Conservation (phyloP, 1,140 invertebrate species). For the Mercenaria mercenaria region DNA sequence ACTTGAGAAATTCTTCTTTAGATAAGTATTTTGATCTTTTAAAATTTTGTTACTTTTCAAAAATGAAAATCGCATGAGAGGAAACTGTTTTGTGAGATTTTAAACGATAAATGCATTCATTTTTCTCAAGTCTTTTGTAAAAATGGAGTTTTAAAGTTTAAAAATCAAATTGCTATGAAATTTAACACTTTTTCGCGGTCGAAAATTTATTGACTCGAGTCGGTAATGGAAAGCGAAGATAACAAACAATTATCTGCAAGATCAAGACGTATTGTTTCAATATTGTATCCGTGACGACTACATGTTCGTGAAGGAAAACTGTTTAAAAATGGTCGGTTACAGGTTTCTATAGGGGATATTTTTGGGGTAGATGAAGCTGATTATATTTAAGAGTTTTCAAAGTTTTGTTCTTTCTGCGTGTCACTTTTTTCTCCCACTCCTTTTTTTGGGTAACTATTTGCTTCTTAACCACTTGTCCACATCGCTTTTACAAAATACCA, state of each 20-base stretch:
- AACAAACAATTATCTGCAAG: neutral
- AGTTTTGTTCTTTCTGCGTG: neutral
- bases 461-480: too few species aligned
- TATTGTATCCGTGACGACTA: neutral
- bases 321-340: too few species aligned
- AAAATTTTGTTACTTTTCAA: neutral
- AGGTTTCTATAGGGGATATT: neutral
- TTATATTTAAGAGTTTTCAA: neutral
- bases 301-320: neutral
- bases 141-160: conserved; percentile 32
- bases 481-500: too few species aligned
- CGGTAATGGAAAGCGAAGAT: neutral
- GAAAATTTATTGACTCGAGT: neutral
- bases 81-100: neutral
- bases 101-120: conserved; percentile 1
- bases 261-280: conserved; percentile 9
- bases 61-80: conserved; percentile 15
- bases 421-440: neutral
- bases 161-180: conserved; percentile 3
- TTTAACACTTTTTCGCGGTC: neutral
- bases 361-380: neutral
- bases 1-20: neutral
- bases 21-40: neutral
- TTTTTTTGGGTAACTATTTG: too few species aligned
- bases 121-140: conserved; percentile 1